Base-by-base conservation (phyloP, 2,113 vertebrate species). In the Clarias batrachus region DNA sequence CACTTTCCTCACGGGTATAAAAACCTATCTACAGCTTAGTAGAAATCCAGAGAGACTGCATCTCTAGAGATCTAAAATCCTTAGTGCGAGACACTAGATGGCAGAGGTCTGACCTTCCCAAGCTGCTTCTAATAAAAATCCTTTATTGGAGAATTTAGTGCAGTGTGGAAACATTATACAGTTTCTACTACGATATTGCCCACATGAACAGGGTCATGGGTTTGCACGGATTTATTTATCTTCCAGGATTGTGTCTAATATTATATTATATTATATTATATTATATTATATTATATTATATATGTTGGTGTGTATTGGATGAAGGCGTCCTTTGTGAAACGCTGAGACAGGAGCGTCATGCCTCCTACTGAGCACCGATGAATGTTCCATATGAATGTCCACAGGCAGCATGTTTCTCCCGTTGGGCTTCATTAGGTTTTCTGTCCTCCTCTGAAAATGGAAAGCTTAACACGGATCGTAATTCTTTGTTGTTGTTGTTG, bases 361-460 rank as follows among this genome's bases (percentile, higher is more conserved):
- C 88, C 90, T 88, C 89, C 91, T 88, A 87, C 88, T 87, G 54
- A 63, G 16, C 52, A 85, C 85, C 88, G 85, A n/a, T 87, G 60
- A 85, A 23, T 8, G 66, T 82, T 87, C 85, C 87, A 85, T 88
- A 84, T 81, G 56, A 85, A 88, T 91, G 85, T 92, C 89, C 87
- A 90, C 87, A 87, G 90, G 89, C 91, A 66, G 71, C 83, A 79
- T 79, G 81, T 87, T 85, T 82, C 81, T 93, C 90, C 91, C 91
- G 76, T n/a, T 89, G 84, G 93, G 90, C 89, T 92, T 92, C 90
- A 92, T 94, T 94, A 91, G 90, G 16, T 89, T 87, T 89, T 6
- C 62, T 89, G 70, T 87, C 89, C 81, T 33, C n/a, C 82, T 63
- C 68, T 37, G 82, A 80, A 78, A 83, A 83, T 85, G 63, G 37